Evolutionary conservation across 2,113 vertebrate species (phyloP).

Genomic region (Hystrix cristata): DNA sequence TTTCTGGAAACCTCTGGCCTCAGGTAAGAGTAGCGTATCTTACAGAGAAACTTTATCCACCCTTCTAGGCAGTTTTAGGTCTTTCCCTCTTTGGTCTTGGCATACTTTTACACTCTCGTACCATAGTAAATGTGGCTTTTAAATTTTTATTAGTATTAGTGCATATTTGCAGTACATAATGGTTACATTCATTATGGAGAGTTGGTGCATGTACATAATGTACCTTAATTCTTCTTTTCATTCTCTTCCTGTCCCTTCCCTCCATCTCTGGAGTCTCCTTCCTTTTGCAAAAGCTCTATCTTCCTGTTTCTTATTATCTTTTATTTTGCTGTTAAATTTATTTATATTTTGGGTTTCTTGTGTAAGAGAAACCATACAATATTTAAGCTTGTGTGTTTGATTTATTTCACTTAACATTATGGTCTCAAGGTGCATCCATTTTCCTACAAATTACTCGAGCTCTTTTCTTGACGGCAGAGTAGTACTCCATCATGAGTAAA

Average conservation of each 20-base stretch:
- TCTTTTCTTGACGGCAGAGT: neutral
- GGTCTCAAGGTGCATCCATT: neutral
- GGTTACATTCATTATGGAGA: neutral
- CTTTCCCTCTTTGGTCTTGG: neutral
- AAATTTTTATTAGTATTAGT: neutral
- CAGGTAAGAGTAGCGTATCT: neutral
- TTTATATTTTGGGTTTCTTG: neutral
- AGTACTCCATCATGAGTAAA: neutral
- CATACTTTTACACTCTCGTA: neutral
- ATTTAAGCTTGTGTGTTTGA: neutral
- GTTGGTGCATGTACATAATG: neutral
- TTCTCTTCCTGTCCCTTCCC: neutral
- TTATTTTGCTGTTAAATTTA: neutral
- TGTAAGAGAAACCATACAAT: neutral
- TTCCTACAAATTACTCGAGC: neutral
- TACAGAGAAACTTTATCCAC: neutral
- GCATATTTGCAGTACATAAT: neutral
- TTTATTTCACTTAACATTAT: neutral
- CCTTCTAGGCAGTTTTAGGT: neutral
- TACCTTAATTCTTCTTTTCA: neutral
- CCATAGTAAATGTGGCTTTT: neutral
- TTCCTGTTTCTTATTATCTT: neutral
- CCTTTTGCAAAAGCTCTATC: neutral
- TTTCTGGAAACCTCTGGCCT: conserved; percentile 19
- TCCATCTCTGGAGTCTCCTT: neutral